phyloP scores from a whole-genome alignment of 2,797 vertebrate genomes.

The Acipenser ruthenus region DNA sequence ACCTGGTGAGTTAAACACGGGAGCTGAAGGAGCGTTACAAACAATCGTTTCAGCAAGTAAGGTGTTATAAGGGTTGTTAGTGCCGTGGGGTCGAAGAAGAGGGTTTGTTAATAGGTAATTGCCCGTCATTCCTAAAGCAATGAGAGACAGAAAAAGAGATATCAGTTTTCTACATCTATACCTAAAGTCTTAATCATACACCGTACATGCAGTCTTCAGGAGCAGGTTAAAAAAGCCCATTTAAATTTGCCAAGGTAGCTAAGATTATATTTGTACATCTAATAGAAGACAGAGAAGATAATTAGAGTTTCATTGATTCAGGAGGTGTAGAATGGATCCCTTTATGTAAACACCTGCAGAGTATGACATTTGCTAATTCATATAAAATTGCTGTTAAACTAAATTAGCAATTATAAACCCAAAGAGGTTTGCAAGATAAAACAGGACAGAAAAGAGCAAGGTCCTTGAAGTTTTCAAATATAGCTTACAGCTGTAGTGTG shows the following conservation, averaged over 20 bases:
- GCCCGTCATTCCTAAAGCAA: constrained; percentile 98
- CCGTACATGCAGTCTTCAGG: neutral
- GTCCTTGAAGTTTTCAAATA: neutral
- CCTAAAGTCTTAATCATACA: constrained; percentile 29
- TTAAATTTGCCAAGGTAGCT: constrained; percentile 43
- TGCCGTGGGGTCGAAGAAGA: constrained; percentile 99
- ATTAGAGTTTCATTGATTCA: constrained; percentile 50
- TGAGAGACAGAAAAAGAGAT: constrained; percentile 61
- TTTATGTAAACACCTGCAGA: constrained; percentile 58
- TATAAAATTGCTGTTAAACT: constrained; percentile 55
- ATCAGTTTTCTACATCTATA: constrained; percentile 60
- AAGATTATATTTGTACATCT: constrained; percentile 47
- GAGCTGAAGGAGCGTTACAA: constrained; percentile 97
- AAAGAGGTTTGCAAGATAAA: constrained; percentile 24
- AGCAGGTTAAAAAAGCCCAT: neutral
- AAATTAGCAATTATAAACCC: constrained; percentile 53
- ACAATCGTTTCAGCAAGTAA: constrained; percentile 99
- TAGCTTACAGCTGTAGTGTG: too few relatives aligned
- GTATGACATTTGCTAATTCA: constrained; percentile 63
- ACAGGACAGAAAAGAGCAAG: neutral
- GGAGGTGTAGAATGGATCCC: constrained; percentile 57
- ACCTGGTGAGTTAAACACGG: constrained; percentile 99
- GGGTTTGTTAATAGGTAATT: constrained; percentile 99
- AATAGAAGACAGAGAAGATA: constrained; percentile 45
- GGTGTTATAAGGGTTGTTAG: constrained; percentile 99